A percentile compares a stretch with the other conserved stretches of the same genome.
Conservation (phyloP, 2,113 vertebrate species). For the Crotalus horridus region DNA sequence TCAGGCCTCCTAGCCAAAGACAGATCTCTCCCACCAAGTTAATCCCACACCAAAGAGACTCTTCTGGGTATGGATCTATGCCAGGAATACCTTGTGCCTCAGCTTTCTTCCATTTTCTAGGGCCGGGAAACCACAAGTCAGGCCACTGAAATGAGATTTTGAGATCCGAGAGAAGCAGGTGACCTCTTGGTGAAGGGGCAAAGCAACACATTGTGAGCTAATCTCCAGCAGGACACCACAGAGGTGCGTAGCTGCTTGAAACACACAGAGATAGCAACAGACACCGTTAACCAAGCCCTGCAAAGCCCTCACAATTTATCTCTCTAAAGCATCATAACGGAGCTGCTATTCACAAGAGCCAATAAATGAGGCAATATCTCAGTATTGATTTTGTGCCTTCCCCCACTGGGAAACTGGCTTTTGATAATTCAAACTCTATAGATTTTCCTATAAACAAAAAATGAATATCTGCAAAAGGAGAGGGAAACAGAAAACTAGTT, state of each 20-base stretch:
- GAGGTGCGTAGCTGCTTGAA: fast-evolving
- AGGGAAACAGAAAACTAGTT: conserved; percentile 54
- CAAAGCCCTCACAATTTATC: conserved; percentile 63
- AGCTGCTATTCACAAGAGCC: conserved; percentile 84
- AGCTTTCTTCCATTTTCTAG: background rate
- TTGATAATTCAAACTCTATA: conserved; percentile 87
- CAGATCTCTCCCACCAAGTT: background rate
- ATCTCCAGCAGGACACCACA: fast-evolving
- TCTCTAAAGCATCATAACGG: conserved; percentile 76
- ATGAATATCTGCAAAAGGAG: conserved; percentile 70
- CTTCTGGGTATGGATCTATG: too few species aligned
- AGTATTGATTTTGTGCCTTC: conserved; percentile 86
- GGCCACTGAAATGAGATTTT: background rate
- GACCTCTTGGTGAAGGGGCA: fast-evolving
- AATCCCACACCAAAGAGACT: background rate
- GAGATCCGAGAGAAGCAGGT: background rate
- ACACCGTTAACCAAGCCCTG: conserved; percentile 8
- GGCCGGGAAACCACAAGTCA: background rate
- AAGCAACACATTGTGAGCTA: background rate
- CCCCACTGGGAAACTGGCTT: conserved; percentile 68
- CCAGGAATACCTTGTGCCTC: background rate
- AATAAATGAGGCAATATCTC: conserved; percentile 89
- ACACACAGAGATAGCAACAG: background rate
- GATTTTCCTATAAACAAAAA: conserved; percentile 92
- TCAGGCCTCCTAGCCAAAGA: background rate